A percentile compares a stretch with the other conserved stretches of the same genome.
Conservation (phyloP, 1,140 invertebrate genomes). For the Andrena cerasifolii region DNA sequence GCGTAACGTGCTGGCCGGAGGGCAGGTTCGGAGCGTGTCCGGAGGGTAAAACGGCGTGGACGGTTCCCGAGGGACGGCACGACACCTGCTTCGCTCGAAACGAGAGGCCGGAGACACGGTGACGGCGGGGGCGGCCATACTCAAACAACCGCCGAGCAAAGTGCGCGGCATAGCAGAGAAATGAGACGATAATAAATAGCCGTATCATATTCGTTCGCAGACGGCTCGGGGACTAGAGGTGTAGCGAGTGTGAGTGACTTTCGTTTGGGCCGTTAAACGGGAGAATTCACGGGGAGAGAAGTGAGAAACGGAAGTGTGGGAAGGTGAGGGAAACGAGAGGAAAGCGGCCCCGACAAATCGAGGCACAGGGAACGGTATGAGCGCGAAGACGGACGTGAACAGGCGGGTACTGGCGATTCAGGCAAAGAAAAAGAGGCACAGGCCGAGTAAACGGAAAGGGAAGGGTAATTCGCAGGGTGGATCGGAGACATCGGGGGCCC, state of each 20-base stretch:
- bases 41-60: constrained; percentile 26
- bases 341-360: constrained; percentile 39
- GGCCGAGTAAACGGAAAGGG: constrained; percentile 91
- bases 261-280: background rate
- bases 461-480: constrained; percentile 83
- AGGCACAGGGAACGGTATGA: constrained; percentile 82
- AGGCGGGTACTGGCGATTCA: constrained; percentile 93
- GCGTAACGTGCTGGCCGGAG: background rate
- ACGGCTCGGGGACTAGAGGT: constrained; percentile 16
- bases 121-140: constrained; percentile 71
- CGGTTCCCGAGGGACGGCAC: constrained; percentile 49
- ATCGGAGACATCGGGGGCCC: constrained; percentile 60
- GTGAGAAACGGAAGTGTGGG: constrained; percentile 29
- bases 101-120: constrained; percentile 12
- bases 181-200: constrained; percentile 65
- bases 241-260: constrained; percentile 27
- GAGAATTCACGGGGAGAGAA: constrained; percentile 15
- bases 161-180: constrained; percentile 59
- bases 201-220: constrained; percentile 12
- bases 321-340: constrained; percentile 4
- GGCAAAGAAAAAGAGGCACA: constrained; percentile 94
- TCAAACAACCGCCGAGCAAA: constrained; percentile 75
- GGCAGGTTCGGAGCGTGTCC: background rate
- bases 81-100: constrained; percentile 53
- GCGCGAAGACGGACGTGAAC: constrained; percentile 93